Evolutionary conservation across 2,113 vertebrate genomes (phyloP), one percentile per base, ranked within the genome.

Genomic region (Pungitius pungitius): DNA sequence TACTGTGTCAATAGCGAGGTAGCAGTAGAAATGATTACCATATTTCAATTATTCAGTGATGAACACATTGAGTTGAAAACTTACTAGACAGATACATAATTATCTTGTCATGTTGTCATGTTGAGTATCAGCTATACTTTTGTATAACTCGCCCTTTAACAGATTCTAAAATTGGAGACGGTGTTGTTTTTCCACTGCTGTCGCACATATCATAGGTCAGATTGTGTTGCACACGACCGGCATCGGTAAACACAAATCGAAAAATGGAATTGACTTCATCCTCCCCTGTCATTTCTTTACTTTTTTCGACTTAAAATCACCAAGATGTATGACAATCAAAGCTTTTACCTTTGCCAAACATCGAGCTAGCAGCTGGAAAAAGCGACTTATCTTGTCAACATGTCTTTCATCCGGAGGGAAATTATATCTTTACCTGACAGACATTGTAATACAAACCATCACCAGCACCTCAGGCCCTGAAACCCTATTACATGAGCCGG

Each of bases 371-470:
- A 66, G 7, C 22, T 6, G n/a, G 8, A 54, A 10, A 54, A 78
- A 83, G 63, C 75, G 78, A 82, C 80, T 79, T 43, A 75, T 69
- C 51, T 77, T 49, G 64, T 80, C 72, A 63, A 77, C 84, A 81
- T 81, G 37, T 77, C 81, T 84, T 84, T 84, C 54, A 69, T 85
- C 83, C 67, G 1, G 67, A 59, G 79, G 79, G 78, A 87, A 84
- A 85, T 80, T 69, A 86, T 37, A 75, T 78, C 43, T 65, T 39
- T 26, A 65, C 64, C 69, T 66, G 61, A 75, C 71, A 55, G 75
- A 87, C 71, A 72, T 74, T 81, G 30, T 85, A 77, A 87, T 82
- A 83, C 72, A 80, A 75, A 73, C 69, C 0, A 55, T 54, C 59
- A 69, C 68, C 77, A 73, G 60, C 56, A 81, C 80, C 81, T 56